Base-by-base conservation (phyloP, 2,113 vertebrate species). In the Montifringilla adamsi region DNA sequence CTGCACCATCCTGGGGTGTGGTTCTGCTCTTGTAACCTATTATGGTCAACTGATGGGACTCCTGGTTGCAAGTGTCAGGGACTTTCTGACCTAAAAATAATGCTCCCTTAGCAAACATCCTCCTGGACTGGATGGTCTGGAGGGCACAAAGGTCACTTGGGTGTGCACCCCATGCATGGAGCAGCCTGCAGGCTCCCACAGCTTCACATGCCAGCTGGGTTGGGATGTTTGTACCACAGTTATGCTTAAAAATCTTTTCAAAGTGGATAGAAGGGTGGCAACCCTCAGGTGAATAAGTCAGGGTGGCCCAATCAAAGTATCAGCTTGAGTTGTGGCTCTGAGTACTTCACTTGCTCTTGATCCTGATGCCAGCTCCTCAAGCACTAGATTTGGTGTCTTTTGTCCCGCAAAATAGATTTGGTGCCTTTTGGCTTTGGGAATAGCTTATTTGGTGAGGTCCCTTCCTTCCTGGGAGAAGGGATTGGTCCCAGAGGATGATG, bases 171-270 rank as follows among this genome's bases (percentile, higher is more conserved):
- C 5, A 2, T n/a, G 12, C 5, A 3, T 0, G 6, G 15, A 59
- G 31, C 33, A 90, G 15, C 31, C 39, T 39, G 37, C 53, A n/a
- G n/a, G 18, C 20, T 78, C 26, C 9, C 53, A 30, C 6, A 18
- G 6, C 20, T 80, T 73, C 20, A 16, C 0, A 0, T 43, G 19
- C 10, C 2, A 4, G 3, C 18, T 76, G 27, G 5, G 10, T 7
- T 88, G 44, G 49, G 79, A 18, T 66, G 21, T 73, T 69, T 73
- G 27, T 83, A 44, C 6, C 21, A 13, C 23, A 52, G n/a, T 44
- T 90, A 24, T 0, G 1, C 28, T 47, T 18, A 87, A 76, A 83
- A 44, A 35, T 68, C 33, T 88, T 52, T 55, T 18, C 21, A 27
- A 43, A 55, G 23, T 1, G 4, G n/a, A 39, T 19, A 52, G 27